Base-by-base conservation (phyloP, 2,888 invertebrate genomes). In the Drosophila niveifrons region DNA sequence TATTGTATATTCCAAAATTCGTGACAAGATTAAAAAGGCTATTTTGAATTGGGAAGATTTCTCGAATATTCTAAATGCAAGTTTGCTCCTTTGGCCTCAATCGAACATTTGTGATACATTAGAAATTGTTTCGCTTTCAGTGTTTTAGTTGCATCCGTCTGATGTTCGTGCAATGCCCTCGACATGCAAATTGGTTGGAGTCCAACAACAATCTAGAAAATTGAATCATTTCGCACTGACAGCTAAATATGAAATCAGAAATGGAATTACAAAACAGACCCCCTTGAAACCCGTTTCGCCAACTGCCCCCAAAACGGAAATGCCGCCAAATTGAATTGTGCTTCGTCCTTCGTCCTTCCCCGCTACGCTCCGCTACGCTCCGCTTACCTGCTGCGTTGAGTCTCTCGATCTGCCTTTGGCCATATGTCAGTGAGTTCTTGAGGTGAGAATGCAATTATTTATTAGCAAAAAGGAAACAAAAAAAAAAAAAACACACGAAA, bases 401-500 rank as follows among this genome's bases (percentile, higher is more conserved):
- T 10, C n/a, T 18, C 7, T 7, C 11, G n/a, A n/a, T 43, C 1
- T 44, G 6, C 13, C 44, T 13, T 56, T 43, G 56, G 48, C 57
- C 70, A 73, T 80, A 78, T 88, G 81, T 88, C 83, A 78, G 72
- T 86, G 79, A 64, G 89, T 81, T 81, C 89, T 88, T 83, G 83
- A 83, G 83, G 83, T 88, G 83, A 88, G 88, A 83, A 88, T 83
- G 83, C 89, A 83, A 83, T 83, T 83, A 83, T 83, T 88, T 83
- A 83, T 88, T 87, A 88, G 84, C 72, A 66, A 61, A 43, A 70
- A 57, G 36, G 58, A 57, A 9, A 70, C 53, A 43, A 61, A 56
- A 46, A 34, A 9, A 70, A 57, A 43, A 61, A 56, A 46, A 34
- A 23, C 1, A 9, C 3, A 9, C 13, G 9, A 4, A 47, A 15